Evolutionary conservation across 2,888 invertebrate species (phyloP).

Genomic region (Tetheella fluctuosa): DNA sequence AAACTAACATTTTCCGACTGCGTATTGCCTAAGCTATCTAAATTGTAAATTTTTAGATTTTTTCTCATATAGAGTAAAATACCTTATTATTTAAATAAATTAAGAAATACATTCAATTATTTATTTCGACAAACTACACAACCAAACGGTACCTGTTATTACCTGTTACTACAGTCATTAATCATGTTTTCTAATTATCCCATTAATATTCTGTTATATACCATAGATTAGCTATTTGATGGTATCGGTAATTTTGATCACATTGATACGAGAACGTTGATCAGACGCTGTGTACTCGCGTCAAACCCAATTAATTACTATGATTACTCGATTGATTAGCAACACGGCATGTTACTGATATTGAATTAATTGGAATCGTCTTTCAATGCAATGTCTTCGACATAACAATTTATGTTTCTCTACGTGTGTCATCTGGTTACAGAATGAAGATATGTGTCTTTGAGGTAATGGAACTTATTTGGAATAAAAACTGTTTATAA

Average conservation of each 20-base stretch:
- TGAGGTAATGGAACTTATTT: no score
- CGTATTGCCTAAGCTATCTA: no score
- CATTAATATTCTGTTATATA: conserved; percentile 7
- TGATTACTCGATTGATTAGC: conserved; percentile 71
- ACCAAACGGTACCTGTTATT: neutral
- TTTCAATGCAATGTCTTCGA: conserved; percentile 35
- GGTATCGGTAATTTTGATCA: conserved; percentile 5
- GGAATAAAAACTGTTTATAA: no score
- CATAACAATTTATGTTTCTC: neutral
- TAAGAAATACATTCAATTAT: no score
- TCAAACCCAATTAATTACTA: conserved; percentile 71
- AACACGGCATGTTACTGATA: conserved; percentile 56
- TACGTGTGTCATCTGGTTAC: neutral
- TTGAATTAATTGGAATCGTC: conserved; percentile 57
- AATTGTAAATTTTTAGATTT: no score
- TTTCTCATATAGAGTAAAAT: no score
- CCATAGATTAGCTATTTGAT: conserved; percentile 4
- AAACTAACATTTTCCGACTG: no score
- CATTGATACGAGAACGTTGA: conserved; percentile 6
- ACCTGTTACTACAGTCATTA: neutral
- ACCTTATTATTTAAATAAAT: no score
- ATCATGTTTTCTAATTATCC: conserved; percentile 7
- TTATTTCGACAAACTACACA: neutral
- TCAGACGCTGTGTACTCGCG: conserved; percentile 37
- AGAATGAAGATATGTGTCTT: neutral